Percentiles rank a stretch among this genome's conserved stretches.
phyloP scores from a whole-genome alignment of 2,888 invertebrate species.

The Argynnis bischoffii region DNA sequence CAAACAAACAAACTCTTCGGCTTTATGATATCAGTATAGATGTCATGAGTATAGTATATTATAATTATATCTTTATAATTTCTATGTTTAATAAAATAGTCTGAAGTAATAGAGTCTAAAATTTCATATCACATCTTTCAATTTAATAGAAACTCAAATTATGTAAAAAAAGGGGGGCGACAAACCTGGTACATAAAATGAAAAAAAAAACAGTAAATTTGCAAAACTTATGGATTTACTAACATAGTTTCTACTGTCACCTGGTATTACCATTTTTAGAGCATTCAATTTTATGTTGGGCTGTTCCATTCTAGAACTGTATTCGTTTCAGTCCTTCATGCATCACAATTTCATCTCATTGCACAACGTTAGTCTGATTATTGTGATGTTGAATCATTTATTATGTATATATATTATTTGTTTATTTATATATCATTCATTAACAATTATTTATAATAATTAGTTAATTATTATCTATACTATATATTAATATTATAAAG shows the following conservation, averaged over 20 bases:
- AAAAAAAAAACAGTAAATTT: background rate
- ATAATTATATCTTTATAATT: too few relatives aligned
- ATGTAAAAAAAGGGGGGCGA: too few relatives aligned
- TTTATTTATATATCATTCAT: background rate
- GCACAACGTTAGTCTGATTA: background rate
- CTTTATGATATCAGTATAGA: too few relatives aligned
- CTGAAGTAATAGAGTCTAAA: too few relatives aligned
- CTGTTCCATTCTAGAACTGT: constrained; percentile 42
- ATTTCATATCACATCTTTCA: background rate
- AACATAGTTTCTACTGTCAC: constrained; percentile 31
- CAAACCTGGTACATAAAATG: background rate
- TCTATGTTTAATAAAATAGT: too few relatives aligned
- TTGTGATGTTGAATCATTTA: background rate
- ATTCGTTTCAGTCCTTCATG: constrained; percentile 1
- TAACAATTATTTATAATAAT: too few relatives aligned
- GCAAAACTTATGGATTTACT: constrained; percentile 3
- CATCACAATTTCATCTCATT: constrained; percentile 6
- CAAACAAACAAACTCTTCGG: too few relatives aligned
- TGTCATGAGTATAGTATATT: too few relatives aligned
- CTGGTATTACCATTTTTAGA: constrained; percentile 70
- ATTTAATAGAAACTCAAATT: background rate
- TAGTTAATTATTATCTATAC: too few relatives aligned
- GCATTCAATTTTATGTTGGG: constrained; percentile 74
- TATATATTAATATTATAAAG: too few relatives aligned
- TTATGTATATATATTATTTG: background rate